Base-by-base conservation (phyloP, 2,888 invertebrate species). In the Eupithecia centaureata region DNA sequence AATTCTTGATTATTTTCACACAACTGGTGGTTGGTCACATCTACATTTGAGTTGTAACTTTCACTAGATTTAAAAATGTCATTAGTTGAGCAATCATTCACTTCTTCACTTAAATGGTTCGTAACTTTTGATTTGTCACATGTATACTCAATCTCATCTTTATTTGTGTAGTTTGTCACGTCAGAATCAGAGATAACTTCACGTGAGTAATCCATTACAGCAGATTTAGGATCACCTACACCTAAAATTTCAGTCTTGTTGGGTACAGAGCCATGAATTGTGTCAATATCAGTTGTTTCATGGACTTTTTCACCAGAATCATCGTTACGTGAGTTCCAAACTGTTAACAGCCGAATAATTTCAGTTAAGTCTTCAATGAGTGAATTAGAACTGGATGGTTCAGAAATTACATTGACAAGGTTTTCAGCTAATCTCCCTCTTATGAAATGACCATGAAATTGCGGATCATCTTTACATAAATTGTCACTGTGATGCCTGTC, bases 351-450 rank as follows among this genome's bases (percentile, higher is more conserved):
- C 7, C 42, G 32, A 63, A 70, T 70, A 7, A 70, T 64, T 52
- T 70, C 61, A 5, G 47, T 47, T 32, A 70, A 61, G 28, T 70
- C 70, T 32, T 70, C 32, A 63, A 66, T n/a, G n/a, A 69, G 56
- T 15, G 38, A 22, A 2, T 25, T 47, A 27, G 56, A 60, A 12
- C 38, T 66, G 7, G 61, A 61, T 42, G 63, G 52, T 1, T 63
- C 61, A 10, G 69, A 57, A 42, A 70, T 63, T 5, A 63, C 51
- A 47, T 63, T 51, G 18, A 60, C 59, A 25, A 69, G 25, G 59
- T 65, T 56, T 12, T 35, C 63, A 35, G 56, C 35, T 18, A 65
- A 51, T 12, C 32, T 35, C 5, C 54, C 22, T 8, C 59, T 47
- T 18, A 35, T 5, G 18, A 38, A 27, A 15, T 51, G 27, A 25